Conservation (phyloP, 1,140 invertebrate genomes). For the Rhizoglyphus robini region DNA sequence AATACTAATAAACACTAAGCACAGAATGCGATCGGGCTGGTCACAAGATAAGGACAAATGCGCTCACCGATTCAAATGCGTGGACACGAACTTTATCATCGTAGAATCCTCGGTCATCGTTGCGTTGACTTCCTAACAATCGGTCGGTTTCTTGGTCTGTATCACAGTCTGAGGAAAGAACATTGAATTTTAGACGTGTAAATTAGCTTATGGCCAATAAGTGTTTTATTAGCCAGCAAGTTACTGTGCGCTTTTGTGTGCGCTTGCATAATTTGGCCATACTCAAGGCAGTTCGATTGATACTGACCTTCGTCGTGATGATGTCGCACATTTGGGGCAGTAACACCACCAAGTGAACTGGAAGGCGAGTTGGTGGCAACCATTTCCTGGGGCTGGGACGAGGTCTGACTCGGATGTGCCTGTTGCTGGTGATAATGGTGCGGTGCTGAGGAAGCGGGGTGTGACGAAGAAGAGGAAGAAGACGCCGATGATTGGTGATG, state of each 20-base stretch:
- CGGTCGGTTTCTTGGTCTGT: conserved; percentile 60
- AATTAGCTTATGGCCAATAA: too few relatives aligned
- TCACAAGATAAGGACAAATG: too few relatives aligned
- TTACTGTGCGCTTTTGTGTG: neutral
- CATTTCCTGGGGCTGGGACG: too few relatives aligned
- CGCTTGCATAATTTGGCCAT: conserved; percentile 4
- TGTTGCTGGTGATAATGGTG: conserved; percentile 1
- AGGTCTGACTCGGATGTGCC: neutral
- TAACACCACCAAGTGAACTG: neutral
- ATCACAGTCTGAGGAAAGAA: conserved; percentile 26
- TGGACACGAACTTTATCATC: conserved; percentile 55
- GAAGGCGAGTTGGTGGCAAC: neutral
- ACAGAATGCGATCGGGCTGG: too few relatives aligned
- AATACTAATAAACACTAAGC: too few relatives aligned
- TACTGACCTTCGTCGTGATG: conserved; percentile 17
- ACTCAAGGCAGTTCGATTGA: too few relatives aligned
- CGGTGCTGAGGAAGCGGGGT: neutral
- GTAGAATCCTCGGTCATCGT: conserved; percentile 76
- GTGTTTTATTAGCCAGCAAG: neutral
- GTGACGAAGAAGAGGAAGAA: neutral
- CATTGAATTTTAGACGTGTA: neutral
- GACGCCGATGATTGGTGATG: conserved; percentile 10
- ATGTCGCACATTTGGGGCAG: conserved; percentile 5
- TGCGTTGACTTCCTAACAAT: conserved; percentile 65
- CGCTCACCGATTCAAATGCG: too few relatives aligned